Evolutionary conservation across 2,113 vertebrate genomes (phyloP), one percentile per base, ranked within the genome.

Genomic region (Micromys minutus): DNA sequence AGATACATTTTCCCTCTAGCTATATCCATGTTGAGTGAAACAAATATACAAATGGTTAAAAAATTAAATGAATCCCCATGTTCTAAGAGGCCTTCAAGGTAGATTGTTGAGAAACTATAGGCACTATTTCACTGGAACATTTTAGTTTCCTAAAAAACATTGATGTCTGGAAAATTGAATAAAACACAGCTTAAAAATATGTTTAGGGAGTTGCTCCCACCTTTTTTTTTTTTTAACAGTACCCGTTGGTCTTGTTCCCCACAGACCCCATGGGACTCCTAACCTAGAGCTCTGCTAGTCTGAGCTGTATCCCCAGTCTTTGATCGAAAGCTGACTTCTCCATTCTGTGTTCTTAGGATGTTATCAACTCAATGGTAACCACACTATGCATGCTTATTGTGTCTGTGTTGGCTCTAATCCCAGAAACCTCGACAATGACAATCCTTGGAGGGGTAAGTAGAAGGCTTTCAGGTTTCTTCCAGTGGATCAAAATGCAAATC

Each of bases 371-470:
- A 0, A 4, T 98, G 59, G 97, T 99, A 89, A 96, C 99, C 65
- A 98, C 98, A 0, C 0, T 98, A 75, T 99, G 99, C 96, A 97
- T 99, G 81, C n/a, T 98, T 63, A 36, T 98, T 31, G 67, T 99
- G 87, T 98, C 98, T 95, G 63, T 99, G 65, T 91, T 98, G 79
- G 99, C 99, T 17, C 0, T 99, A 57, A 88, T 96, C 16, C 96
- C 98, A 36, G 98, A 98, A 97, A 98, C 89, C 55, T 96, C 97
- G 69, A 90, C 84, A 0, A 96, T 95, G 12, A 98, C 91, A 0
- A 45, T 99, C 95, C 95, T 96, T 63, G 99, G 99, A 98, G 99
- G 99, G 97, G 99, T 99, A 98, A 99, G 99, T 98, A 81, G 47
- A 63, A 77, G 17, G n/a, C 1, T 86, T 80, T 39, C 12, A 72